These are phyloP conservation scores for Uria lomvia DNA, from an alignment of 2,113 vertebrate species.

Conservation along the genomic window DNA sequence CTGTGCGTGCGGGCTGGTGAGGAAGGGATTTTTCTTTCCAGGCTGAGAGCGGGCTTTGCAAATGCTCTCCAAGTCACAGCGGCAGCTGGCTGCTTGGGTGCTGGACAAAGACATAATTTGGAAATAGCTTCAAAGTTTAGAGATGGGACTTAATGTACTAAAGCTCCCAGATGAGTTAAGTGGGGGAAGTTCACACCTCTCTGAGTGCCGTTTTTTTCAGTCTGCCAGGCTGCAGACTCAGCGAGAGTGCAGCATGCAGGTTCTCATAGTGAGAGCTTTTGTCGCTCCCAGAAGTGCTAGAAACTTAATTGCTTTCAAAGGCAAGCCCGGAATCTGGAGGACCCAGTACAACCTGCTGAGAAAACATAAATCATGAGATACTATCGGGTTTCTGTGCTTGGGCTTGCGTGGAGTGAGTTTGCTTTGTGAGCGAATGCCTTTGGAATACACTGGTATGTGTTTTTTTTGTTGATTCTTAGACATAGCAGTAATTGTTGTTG, in stretches of 20 bases:
- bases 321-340: slow-evolving; percentile 58
- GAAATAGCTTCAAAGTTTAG: not conserved
- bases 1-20: not conserved
- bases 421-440: slow-evolving; percentile 30
- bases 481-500: slow-evolving; percentile 13
- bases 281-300: slow-evolving; percentile 22
- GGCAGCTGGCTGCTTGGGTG: not conserved
- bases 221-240: not conserved
- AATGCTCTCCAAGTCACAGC: not conserved
- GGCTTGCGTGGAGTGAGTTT: slow-evolving; percentile 34
- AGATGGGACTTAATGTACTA: not conserved
- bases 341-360: slow-evolving; percentile 57
- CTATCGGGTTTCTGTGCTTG: slow-evolving; percentile 45
- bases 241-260: not conserved
- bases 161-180: not conserved
- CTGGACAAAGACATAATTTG: not conserved
- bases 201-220: not conserved
- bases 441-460: slow-evolving; percentile 8
- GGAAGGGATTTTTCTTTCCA: not conserved
- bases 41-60: not conserved
- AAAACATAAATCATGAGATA: slow-evolving; percentile 49
- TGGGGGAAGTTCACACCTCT: slow-evolving; percentile 10
- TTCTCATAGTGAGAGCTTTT: slow-evolving; percentile 23
- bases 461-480: slow-evolving; percentile 34
- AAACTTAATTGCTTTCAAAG: slow-evolving; percentile 60